phyloP scores from a whole-genome alignment of 2,113 vertebrate genomes.

The Solea senegalensis region DNA sequence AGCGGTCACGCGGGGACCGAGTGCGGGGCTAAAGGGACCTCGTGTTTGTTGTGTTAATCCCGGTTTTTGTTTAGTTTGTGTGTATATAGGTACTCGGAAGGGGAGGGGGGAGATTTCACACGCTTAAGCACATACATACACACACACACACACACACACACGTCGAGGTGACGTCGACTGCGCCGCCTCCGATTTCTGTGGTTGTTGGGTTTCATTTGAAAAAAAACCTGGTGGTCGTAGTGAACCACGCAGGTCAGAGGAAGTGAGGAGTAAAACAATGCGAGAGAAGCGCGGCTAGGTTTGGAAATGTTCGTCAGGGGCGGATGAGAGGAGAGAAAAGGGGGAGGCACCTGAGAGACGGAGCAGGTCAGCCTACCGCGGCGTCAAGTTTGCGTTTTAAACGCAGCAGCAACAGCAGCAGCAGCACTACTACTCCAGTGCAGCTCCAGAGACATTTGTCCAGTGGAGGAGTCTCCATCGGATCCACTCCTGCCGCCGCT shows the following conservation, averaged over 20 bases:
- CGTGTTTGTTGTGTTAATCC: background rate
- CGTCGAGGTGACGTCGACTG: constrained; percentile 70
- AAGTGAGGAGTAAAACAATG: constrained; percentile 13
- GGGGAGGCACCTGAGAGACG: constrained; percentile 62
- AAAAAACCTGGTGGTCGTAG: background rate
- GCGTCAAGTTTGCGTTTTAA: constrained; percentile 61
- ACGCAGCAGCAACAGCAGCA: constrained; percentile 39
- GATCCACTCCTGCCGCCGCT: no score
- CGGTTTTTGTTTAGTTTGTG: constrained; percentile 28
- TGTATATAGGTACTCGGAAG: constrained; percentile 2
- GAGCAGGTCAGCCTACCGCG: constrained; percentile 41
- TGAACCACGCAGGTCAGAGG: background rate
- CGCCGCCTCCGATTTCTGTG: constrained; percentile 58
- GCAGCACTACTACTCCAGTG: no score
- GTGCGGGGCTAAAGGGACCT: constrained; percentile 15
- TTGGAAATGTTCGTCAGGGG: constrained; percentile 17
- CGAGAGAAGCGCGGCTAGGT: background rate
- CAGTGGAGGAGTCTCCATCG: constrained; percentile 26
- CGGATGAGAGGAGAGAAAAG: constrained; percentile 16
- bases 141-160: constrained; percentile 27
- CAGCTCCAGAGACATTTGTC: constrained; percentile 47
- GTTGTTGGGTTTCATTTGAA: constrained; percentile 3
- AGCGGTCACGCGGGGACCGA: constrained; percentile 2
- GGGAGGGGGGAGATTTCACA: background rate
- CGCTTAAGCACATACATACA: background rate